Conservation (phyloP, 2,113 vertebrate genomes). For the Camelus dromedarius region DNA sequence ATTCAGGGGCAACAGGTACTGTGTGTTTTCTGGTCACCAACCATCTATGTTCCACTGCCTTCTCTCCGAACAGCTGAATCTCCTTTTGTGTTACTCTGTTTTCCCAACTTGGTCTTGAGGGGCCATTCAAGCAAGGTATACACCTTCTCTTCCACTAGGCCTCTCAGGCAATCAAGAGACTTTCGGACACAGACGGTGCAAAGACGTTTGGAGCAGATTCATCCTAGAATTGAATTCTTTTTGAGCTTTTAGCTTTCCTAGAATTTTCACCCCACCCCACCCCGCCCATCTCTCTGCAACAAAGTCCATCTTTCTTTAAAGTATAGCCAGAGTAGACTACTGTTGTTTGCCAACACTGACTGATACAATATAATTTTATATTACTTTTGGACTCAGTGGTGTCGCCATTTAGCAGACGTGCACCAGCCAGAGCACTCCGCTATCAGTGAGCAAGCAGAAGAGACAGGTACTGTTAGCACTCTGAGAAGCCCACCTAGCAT, state of each 20-base stretch:
- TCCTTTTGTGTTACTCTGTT: not conserved
- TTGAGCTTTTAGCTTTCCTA: not conserved
- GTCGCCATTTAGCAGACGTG: accelerated
- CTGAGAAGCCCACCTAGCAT: not conserved
- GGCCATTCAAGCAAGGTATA: not conserved
- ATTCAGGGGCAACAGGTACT: not conserved
- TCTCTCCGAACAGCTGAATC: not conserved
- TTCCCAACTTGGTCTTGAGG: not conserved
- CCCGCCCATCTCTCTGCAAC: not conserved
- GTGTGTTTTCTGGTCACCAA: not conserved
- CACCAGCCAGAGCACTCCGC: not conserved
- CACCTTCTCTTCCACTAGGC: not conserved
- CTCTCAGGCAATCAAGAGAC: not conserved
- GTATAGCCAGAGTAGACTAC: not conserved
- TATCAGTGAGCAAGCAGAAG: too few species aligned
- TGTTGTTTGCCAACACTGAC: not conserved
- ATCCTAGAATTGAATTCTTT: not conserved
- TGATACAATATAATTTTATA: accelerated
- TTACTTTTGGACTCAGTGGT: not conserved
- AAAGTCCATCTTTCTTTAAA: not conserved
- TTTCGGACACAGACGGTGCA: not conserved
- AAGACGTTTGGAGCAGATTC: not conserved
- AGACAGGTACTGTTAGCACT: accelerated
- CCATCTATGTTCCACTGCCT: not conserved
- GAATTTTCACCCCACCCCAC: not conserved